Conservation (phyloP, 2,888 invertebrate species). For the Pristionchus mayeri region DNA sequence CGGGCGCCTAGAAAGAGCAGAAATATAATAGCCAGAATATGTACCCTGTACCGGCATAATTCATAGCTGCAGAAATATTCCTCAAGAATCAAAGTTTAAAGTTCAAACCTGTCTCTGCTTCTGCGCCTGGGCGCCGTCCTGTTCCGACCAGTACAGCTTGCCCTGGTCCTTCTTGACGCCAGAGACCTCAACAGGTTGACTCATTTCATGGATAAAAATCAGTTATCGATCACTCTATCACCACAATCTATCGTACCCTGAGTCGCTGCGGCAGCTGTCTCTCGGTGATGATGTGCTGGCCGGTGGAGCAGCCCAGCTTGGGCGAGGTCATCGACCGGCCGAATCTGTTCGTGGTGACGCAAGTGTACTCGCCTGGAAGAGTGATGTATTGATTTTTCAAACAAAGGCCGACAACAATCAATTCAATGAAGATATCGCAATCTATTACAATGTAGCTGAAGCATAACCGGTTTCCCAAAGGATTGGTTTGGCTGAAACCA, state of each 20-base stretch:
- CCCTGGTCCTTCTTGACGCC: constrained; percentile 70
- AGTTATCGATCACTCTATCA: too few relatives aligned
- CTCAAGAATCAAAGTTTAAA: not conserved
- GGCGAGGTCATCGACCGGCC: constrained; percentile 76
- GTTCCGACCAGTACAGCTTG: constrained; percentile 69
- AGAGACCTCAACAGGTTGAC: constrained; percentile 51
- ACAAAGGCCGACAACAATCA: too few relatives aligned
- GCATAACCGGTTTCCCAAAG: too few relatives aligned
- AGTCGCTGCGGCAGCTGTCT: constrained; percentile 72
- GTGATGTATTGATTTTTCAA: not conserved
- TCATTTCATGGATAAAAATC: too few relatives aligned
- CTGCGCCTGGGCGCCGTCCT: constrained; percentile 54
- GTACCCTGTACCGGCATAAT: too few relatives aligned
- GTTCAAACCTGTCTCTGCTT: constrained; percentile 56
- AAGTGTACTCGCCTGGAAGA: constrained; percentile 77
- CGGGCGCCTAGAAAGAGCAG: constrained; percentile 80
- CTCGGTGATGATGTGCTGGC: constrained; percentile 73
- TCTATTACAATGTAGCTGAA: too few relatives aligned
- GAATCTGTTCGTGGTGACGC: constrained; percentile 82
- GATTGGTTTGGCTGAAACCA: too few relatives aligned
- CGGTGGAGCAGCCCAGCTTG: constrained; percentile 75
- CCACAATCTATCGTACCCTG: constrained; percentile 36
- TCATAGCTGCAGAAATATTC: too few relatives aligned
- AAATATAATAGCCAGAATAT: too few relatives aligned
- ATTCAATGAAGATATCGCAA: too few relatives aligned